phyloP scores from a whole-genome alignment of 2,888 invertebrate genomes.

The Chrysolina americana region DNA sequence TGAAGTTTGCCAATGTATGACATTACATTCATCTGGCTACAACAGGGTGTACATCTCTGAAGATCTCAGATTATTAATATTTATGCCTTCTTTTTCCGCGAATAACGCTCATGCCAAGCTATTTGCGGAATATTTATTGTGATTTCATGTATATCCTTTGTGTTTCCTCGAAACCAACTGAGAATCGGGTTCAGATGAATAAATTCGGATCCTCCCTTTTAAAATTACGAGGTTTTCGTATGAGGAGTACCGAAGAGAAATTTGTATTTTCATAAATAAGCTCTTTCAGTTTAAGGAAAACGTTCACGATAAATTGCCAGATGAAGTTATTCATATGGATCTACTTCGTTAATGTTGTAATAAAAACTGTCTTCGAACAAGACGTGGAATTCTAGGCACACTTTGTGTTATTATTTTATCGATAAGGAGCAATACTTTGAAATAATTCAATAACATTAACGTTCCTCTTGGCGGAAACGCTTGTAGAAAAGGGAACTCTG shows the following conservation, averaged over 20 bases:
- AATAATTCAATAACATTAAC: too few species aligned
- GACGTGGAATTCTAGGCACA: too few species aligned
- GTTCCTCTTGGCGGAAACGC: too few species aligned
- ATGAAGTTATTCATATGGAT: neutral
- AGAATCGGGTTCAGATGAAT: slow-evolving; percentile 12
- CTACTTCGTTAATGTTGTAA: neutral
- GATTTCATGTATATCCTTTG: slow-evolving; percentile 26
- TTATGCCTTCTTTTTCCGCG: slow-evolving; percentile 31
- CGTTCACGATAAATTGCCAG: neutral
- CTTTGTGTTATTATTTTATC: too few species aligned
- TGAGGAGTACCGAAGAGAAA: neutral
- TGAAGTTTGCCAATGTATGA: slow-evolving; percentile 8
- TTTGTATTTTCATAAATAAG: neutral
- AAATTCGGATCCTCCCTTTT: neutral
- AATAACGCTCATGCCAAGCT: slow-evolving; percentile 17
- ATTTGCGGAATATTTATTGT: slow-evolving; percentile 26
- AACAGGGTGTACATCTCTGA: slow-evolving; percentile 34
- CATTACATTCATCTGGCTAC: slow-evolving; percentile 38
- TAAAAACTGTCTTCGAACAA: too few species aligned
- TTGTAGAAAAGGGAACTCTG: too few species aligned
- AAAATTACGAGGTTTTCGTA: neutral
- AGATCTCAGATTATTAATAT: slow-evolving; percentile 42
- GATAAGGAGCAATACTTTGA: too few species aligned
- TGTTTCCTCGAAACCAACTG: slow-evolving; percentile 17
- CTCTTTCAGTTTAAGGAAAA: neutral